A percentile compares a stretch with the other conserved stretches of the same genome.
Evolutionary conservation across 2,113 vertebrate species (phyloP).

Genomic region (Bagarius yarrelli): DNA sequence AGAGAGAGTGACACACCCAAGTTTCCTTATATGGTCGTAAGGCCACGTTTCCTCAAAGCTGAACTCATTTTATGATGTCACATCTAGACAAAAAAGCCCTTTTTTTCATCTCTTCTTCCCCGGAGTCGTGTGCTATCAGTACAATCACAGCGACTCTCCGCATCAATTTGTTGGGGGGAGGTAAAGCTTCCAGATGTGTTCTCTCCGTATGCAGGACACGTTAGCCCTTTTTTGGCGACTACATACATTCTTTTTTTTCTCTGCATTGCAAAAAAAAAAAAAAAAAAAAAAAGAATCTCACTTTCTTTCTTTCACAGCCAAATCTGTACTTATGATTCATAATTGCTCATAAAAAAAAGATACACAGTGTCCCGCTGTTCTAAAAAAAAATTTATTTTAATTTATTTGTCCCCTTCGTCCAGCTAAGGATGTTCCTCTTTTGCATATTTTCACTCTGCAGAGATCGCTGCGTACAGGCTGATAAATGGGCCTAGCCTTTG

Average conservation of each 20-base stretch:
- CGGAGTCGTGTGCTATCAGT: constrained; percentile 19
- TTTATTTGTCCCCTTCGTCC: constrained; percentile 39
- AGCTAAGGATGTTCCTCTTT: constrained; percentile 55
- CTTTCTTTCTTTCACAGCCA: constrained; percentile 12
- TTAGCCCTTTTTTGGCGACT: constrained; percentile 14
- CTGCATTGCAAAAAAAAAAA: not conserved
- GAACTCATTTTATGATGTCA: not conserved
- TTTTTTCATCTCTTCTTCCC: too few species aligned
- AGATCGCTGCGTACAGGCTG: constrained; percentile 55
- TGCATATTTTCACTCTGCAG: constrained; percentile 67
- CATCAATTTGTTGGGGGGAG: constrained; percentile 52
- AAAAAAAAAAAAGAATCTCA: not conserved
- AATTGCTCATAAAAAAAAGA: constrained; percentile 16
- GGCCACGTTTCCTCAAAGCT: not conserved
- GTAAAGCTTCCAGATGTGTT: constrained; percentile 60
- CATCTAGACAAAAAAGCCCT: too few species aligned
- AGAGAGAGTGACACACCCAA: not conserved
- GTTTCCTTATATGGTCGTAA: not conserved
- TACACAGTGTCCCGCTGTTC: not conserved
- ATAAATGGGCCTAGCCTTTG: constrained; percentile 66
- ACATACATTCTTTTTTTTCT: not conserved
- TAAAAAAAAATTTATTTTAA: not conserved
- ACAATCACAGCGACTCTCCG: constrained; percentile 62
- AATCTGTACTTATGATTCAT: constrained; percentile 10
- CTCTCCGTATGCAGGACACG: constrained; percentile 36